Evolutionary conservation across 2,113 vertebrate genomes (phyloP).

Genomic region (Sylvia atricapilla): DNA sequence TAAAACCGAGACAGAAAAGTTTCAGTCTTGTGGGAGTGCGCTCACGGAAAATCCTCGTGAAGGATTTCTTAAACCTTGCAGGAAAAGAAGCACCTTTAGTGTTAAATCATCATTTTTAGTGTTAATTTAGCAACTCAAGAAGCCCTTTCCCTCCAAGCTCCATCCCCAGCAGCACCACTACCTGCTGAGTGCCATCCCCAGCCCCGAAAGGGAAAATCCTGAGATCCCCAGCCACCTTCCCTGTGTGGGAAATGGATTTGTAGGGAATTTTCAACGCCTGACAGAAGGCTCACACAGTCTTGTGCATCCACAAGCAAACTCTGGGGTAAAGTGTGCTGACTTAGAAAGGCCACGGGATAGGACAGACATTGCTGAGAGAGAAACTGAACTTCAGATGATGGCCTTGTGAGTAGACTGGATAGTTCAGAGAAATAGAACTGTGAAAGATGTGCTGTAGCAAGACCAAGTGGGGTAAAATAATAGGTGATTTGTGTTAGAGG

Average conservation of each 20-base stretch:
- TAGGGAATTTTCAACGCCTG: not conserved
- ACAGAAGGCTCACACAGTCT: not conserved
- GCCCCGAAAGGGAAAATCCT: not conserved
- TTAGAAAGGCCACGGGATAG: not conserved
- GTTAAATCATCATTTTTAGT: not conserved
- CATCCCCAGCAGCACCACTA: not conserved
- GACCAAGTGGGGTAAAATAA: not conserved
- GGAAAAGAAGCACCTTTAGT: not conserved
- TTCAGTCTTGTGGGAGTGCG: accelerated
- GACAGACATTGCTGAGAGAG: not conserved
- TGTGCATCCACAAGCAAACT: not conserved
- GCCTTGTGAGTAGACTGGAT: not conserved
- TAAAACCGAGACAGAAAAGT: not conserved
- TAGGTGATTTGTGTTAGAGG: not conserved
- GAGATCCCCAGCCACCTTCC: not conserved
- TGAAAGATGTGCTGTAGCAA: not conserved
- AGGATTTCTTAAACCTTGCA: not conserved
- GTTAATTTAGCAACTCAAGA: accelerated
- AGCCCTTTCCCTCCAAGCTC: not conserved
- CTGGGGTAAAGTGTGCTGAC: not conserved
- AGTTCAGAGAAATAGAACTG: not conserved
- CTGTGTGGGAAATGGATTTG: not conserved
- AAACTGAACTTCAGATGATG: not conserved
- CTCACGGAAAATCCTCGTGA: not conserved
- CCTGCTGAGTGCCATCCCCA: not conserved